These are phyloP conservation scores for Celastrina argiolus DNA, from an alignment of 2,888 invertebrate species.

Conservation along the genomic window DNA sequence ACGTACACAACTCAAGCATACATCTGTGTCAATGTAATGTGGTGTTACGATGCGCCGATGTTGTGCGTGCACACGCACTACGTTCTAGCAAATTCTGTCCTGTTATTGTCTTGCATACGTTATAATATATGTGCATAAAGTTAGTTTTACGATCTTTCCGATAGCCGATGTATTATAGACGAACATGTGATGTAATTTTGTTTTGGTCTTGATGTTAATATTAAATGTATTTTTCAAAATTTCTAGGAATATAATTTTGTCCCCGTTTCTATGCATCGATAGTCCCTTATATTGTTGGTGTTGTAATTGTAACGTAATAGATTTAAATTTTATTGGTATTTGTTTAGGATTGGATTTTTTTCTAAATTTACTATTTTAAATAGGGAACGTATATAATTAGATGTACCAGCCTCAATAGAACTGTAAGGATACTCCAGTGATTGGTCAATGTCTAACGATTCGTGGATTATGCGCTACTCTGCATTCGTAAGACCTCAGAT, in stretches of 20 bases:
- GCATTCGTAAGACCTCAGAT: conserved; percentile 32
- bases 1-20: conserved; percentile 82
- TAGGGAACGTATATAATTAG: conserved; percentile 67
- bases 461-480: conserved; percentile 56
- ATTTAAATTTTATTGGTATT: conserved; percentile 54
- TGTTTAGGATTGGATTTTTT: conserved; percentile 59
- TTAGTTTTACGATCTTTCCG: conserved; percentile 74
- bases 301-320: conserved; percentile 71
- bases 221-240: conserved; percentile 43
- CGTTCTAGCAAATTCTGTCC: conserved; percentile 69
- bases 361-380: conserved; percentile 53
- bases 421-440: conserved; percentile 61
- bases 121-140: conserved; percentile 74
- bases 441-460: conserved; percentile 58
- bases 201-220: conserved; percentile 72
- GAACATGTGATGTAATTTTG: conserved; percentile 69
- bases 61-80: conserved; percentile 42
- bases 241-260: conserved; percentile 63
- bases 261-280: conserved; percentile 70
- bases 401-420: conserved; percentile 70
- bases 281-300: conserved; percentile 73
- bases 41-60: conserved; percentile 56
- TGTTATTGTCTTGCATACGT: conserved; percentile 73
- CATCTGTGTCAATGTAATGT: conserved; percentile 69
- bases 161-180: conserved; percentile 68